Evolutionary conservation across 2,113 vertebrate genomes (phyloP), one percentile per base, ranked within the genome.

Genomic region (Ramphastos sulfuratus): DNA sequence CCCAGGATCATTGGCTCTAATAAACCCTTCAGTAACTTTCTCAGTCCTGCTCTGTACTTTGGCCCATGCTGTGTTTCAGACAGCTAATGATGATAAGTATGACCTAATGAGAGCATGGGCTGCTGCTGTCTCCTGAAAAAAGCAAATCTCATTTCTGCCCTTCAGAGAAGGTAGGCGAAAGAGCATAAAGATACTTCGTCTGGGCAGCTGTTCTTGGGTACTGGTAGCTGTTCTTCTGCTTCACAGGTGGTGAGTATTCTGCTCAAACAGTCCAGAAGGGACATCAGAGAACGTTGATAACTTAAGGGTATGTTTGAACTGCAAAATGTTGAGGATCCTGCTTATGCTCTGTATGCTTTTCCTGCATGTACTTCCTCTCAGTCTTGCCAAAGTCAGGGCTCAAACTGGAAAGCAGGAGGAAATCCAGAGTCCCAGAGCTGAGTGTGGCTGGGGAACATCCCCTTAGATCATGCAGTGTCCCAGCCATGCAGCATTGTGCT

Each of bases 1-100:
- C 31, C 60, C 64, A 31, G 82, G 69, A 88, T 46, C 3, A 2
- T 10, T 4, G 19, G 19, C 90, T 87, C 20, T 94, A 93, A 96
- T 91, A 93, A 96, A 90, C 8, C 80, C 82, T 90, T 35, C 65
- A 67, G 58, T 85, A 93, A 76, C 76, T 87, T 44, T 85, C 63
- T 79, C 74, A 79, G 74, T 25, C 56, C 60, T 90, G 55, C 85
- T 82, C 30, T 86, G 42, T 90, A 6, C 86, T 84, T 92, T 71
- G 92, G 85, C 54, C 75, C 69, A 37, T 31, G 56, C 94, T 93
- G 87, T 80, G 90, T 71, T 91, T 89, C 85, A 92, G 93, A 77
- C 76, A 85, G 87, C 56, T 95, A 83, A 95, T 90, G 75, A 94
- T 81, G 67, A 44, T 75, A 75, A 70, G 74, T 23, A 46, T 30